Conservation (phyloP, 2,797 vertebrate species). For the Telmatherina bonti region DNA sequence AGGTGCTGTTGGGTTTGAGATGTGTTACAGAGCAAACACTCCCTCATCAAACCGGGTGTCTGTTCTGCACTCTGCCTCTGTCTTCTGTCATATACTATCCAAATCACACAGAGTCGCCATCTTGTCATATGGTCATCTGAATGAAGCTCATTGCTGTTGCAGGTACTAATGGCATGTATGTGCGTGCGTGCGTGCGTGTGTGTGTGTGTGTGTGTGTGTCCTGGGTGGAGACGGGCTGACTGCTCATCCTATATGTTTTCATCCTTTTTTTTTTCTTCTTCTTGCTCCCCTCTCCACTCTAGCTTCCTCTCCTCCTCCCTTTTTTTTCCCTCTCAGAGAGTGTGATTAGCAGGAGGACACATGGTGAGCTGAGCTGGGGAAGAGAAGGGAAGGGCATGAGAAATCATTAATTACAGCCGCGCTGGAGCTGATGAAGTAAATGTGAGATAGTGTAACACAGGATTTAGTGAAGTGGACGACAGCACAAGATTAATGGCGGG, state of each 20-base stretch:
- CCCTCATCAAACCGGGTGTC: conserved; percentile 83
- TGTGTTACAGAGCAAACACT: conserved; percentile 84
- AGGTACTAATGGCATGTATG: conserved; percentile 74
- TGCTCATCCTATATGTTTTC: conserved; percentile 72
- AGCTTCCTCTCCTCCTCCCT: conserved; percentile 27
- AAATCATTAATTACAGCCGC: conserved; percentile 88
- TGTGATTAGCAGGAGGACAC: conserved; percentile 87
- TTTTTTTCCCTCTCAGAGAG: conserved; percentile 68
- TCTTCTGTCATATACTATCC: conserved; percentile 83
- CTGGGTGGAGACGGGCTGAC: conserved; percentile 72
- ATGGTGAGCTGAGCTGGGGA: conserved; percentile 81
- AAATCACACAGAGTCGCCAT: conserved; percentile 81
- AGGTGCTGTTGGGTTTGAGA: conserved; percentile 83
- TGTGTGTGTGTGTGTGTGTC: conserved; percentile 50
- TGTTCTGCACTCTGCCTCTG: conserved; percentile 85
- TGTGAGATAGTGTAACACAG: conserved; percentile 88
- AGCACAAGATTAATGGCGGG: conserved; percentile 88
- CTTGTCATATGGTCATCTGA: conserved; percentile 83
- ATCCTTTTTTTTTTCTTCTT: conserved; percentile 33
- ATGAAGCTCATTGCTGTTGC: conserved; percentile 79
- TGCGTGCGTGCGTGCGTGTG: conserved; percentile 33
- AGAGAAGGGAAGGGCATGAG: conserved; percentile 81
- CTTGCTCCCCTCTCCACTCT: conserved; percentile 23
- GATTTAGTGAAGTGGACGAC: conserved; percentile 90
- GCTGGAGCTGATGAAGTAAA: conserved; percentile 88